phyloP scores from a whole-genome alignment of 2,113 vertebrate genomes.

The Phrynosoma platyrhinos region DNA sequence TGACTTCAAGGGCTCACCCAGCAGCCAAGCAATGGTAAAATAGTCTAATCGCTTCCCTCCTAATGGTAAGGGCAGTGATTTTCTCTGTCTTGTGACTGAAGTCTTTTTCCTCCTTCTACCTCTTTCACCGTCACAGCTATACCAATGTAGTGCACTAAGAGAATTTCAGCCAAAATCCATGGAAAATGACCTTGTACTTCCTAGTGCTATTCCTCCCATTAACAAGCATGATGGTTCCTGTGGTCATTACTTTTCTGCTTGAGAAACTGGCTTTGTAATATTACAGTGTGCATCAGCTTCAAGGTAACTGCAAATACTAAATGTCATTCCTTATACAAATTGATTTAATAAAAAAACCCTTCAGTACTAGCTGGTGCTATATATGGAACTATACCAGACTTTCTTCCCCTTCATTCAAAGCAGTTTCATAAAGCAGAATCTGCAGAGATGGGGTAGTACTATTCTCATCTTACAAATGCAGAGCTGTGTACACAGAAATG shows the following conservation, averaged over 20 bases:
- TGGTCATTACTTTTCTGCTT: not conserved
- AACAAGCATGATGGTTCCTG: no score
- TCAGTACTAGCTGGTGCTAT: not conserved
- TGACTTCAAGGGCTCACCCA: no score
- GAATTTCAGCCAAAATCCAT: not conserved
- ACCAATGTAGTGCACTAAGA: no score
- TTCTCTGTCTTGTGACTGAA: no score
- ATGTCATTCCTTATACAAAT: not conserved
- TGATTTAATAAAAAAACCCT: not conserved
- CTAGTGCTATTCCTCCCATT: no score
- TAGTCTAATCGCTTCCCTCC: no score
- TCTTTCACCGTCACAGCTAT: no score
- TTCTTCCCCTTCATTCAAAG: not conserved
- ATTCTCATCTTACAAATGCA: slow-evolving; percentile 5
- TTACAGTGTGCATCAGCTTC: not conserved
- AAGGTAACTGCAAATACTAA: not conserved
- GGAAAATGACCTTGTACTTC: not conserved
- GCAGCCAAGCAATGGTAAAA: no score
- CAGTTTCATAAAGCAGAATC: not conserved
- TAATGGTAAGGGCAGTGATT: no score
- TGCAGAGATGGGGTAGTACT: slow-evolving; percentile 3
- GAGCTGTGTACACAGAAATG: not conserved
- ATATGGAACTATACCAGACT: not conserved
- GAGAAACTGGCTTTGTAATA: not conserved
- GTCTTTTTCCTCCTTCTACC: no score